These are phyloP conservation scores for Neotoma lepida DNA, from an alignment of 2,113 vertebrate species.

Conservation along the genomic window DNA sequence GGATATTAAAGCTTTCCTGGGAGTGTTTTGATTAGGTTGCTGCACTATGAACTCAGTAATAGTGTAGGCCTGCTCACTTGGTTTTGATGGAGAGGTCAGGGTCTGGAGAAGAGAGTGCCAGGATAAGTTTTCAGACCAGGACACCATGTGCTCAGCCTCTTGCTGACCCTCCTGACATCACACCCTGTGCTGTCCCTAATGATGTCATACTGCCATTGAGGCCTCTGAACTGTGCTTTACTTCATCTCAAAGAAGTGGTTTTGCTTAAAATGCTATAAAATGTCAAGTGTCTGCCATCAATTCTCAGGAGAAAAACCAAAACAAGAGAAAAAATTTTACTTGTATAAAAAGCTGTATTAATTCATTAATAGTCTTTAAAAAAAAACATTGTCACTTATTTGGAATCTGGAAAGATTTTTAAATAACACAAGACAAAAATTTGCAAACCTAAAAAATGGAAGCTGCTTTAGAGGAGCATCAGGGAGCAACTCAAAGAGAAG, in stretches of 20 bases:
- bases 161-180: background rate
- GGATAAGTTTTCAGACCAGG: background rate
- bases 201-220: background rate
- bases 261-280: slow-evolving; percentile 11
- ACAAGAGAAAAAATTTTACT: background rate
- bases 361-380: slow-evolving; percentile 2
- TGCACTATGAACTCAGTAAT: background rate
- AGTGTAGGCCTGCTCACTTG: background rate
- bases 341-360: background rate
- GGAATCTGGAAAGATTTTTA: background rate
- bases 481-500: slow-evolving; percentile 4
- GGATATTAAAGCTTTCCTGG: background rate
- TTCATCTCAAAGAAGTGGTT: background rate
- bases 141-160: background rate
- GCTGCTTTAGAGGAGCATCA: slow-evolving; percentile 9
- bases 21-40: background rate
- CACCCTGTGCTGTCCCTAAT: too few species aligned
- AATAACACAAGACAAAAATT: background rate
- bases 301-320: slow-evolving; percentile 32
- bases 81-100: background rate
- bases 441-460: slow-evolving; percentile 23
- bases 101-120: background rate
- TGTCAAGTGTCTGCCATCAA: background rate
- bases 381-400: background rate
- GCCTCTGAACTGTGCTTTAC: background rate